Evolutionary conservation across 2,888 invertebrate species (phyloP), one percentile per base, ranked within the genome.

Genomic region (Perizoma flavofasciatum): DNA sequence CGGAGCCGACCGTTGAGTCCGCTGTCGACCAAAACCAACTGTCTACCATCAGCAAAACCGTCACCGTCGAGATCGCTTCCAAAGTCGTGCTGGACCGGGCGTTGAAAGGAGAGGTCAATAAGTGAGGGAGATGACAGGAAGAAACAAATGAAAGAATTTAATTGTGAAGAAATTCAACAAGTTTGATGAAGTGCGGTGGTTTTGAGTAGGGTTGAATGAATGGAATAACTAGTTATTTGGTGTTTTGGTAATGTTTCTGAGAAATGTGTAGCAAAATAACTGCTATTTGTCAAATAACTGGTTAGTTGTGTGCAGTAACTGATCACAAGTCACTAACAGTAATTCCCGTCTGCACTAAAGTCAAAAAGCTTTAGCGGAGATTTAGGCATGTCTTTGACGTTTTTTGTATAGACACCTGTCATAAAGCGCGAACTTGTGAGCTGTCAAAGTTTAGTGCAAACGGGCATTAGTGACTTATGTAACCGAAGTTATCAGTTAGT

Each of bases 1-100:
- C 55, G 9, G 89, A 85, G 50, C 81, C 83, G 0, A 44, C 69
- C 0, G 63, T 72, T 0, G 77, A 78, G 8, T 44, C 55, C 3
- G 59, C 55, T 0, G 8, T 66, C 5, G 82, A 83, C 41, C 79
- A 82, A 40, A 77, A 77, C 5, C 88, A 86, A 35, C 72, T 92
- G 6, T 78, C 88, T 32, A 92, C 92, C 59, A 92, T 92, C 75
- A 92, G 92, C 80, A 87, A 85, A 56, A 85, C 91, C 0, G 92
- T 92, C 59, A 92, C 92, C 40, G 92, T 92, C 34, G 92, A 92
- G 55, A 92, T 92, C 46, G 87, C 88, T 0, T 85, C 89, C 34
- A 91, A 91, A 51, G 78, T 83, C 0, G 83, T 88, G 0, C 81
- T 91, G 34, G 89, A 91, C 6, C 76, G 80, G 9, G 89, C 90